Evolutionary conservation across 2,888 invertebrate species (phyloP).

Genomic region (Agrilus cyanescens): DNA sequence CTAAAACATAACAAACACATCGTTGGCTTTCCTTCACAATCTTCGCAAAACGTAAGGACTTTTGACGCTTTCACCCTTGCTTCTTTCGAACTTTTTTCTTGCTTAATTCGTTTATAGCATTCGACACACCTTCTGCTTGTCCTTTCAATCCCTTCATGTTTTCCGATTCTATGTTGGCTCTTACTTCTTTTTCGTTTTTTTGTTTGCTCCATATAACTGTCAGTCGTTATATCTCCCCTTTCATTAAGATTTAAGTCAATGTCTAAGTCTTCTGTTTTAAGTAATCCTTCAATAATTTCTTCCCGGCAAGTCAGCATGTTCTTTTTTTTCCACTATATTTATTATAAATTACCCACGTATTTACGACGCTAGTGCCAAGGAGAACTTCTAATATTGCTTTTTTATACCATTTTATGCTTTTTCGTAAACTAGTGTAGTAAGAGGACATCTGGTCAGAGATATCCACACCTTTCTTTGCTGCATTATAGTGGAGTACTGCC

Average conservation of each 20-base stretch:
- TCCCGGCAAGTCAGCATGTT: no score
- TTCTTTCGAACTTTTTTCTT: conserved; percentile 7
- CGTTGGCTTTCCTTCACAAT: conserved; percentile 2
- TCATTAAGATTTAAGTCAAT: no score
- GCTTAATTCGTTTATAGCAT: conserved; percentile 11
- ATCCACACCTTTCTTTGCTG: not conserved
- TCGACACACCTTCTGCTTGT: conserved; percentile 8
- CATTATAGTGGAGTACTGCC: not conserved
- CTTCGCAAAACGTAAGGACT: conserved; percentile 8
- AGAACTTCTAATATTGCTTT: not conserved
- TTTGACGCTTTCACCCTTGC: conserved; percentile 9
- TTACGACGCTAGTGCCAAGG: not conserved
- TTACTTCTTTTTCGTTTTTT: no score
- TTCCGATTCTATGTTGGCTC: conserved; percentile 11
- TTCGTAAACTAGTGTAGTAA: not conserved
- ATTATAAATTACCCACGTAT: not conserved
- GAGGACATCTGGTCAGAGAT: conserved; percentile 1
- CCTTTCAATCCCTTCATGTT: conserved; percentile 10
- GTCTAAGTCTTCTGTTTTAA: no score
- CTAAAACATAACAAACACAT: conserved; percentile 1
- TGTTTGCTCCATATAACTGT: no score
- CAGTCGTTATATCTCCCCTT: no score
- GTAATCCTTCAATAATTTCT: no score
- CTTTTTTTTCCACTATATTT: no score
- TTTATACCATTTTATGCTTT: not conserved